These are phyloP conservation scores for Sinohyriopsis cumingii DNA, from an alignment of 2,888 invertebrate genomes.

Conservation along the genomic window DNA sequence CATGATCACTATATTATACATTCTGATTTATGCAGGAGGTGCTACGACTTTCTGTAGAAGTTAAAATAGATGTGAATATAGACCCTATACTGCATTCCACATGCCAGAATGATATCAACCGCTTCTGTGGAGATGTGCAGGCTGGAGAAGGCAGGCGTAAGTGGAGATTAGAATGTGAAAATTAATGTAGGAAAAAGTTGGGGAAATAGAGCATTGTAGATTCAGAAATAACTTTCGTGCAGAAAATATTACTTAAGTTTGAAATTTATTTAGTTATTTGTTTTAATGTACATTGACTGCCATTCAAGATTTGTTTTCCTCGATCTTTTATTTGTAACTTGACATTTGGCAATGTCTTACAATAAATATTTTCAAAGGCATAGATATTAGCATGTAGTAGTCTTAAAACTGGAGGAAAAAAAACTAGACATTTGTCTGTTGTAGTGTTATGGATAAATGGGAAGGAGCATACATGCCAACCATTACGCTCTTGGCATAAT, in stretches of 20 bases:
- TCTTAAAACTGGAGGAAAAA: no score
- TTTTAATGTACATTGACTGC: neutral
- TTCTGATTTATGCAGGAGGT: constrained; percentile 78
- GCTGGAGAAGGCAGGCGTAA: constrained; percentile 89
- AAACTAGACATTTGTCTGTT: no score
- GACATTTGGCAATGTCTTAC: no score
- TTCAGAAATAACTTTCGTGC: neutral
- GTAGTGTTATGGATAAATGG: no score
- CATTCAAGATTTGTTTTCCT: neutral
- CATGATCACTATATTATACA: neutral
- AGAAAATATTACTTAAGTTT: neutral
- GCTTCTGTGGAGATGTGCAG: constrained; percentile 76
- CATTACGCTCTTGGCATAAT: no score
- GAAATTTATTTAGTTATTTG: neutral
- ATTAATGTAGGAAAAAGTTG: no score
- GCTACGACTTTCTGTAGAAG: constrained; percentile 86
- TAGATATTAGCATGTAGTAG: no score
- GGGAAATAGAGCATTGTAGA: no score
- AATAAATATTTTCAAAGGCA: no score
- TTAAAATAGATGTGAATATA: constrained; percentile 93
- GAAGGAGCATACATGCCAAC: no score
- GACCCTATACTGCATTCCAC: constrained; percentile 92
- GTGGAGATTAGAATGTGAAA: constrained; percentile 19
- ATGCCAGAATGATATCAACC: constrained; percentile 83
- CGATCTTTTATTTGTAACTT: no score